These are phyloP conservation scores for Heliconius nattereri DNA, from an alignment of 1,140 invertebrate genomes.

Conservation along the genomic window DNA sequence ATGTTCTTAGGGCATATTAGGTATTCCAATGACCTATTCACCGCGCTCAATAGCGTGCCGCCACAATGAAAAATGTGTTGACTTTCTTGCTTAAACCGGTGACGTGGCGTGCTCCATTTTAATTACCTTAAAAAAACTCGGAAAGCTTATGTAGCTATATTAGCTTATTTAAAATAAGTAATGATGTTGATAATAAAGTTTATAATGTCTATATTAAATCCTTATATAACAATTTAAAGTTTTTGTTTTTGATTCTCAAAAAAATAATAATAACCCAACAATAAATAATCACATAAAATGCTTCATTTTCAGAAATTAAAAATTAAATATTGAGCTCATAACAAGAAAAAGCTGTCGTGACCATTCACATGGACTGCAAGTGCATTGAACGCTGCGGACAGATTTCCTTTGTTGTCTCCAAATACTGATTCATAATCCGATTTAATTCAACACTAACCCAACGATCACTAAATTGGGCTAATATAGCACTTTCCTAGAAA, in stretches of 20 bases:
- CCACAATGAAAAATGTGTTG: conserved; percentile 31
- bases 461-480: background rate
- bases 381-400: background rate
- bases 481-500: background rate
- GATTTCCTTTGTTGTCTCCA: conserved; percentile 8
- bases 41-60: conserved; percentile 21
- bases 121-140: conserved; percentile 8
- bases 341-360: background rate
- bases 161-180: background rate
- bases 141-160: background rate
- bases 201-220: background rate
- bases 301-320: background rate
- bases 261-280: too few relatives aligned
- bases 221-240: too few relatives aligned
- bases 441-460: background rate
- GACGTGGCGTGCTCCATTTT: conserved; percentile 12
- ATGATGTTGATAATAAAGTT: background rate
- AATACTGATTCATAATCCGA: background rate
- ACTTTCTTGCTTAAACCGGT: conserved; percentile 21
- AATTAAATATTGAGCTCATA: background rate
- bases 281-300: too few relatives aligned
- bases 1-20: conserved; percentile 37
- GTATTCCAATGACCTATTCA: conserved; percentile 38
- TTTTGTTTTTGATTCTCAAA: too few relatives aligned
- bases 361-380: background rate